Evolutionary conservation across 2,797 vertebrate genomes (phyloP).

Genomic region (Macropus fuliginosus): DNA sequence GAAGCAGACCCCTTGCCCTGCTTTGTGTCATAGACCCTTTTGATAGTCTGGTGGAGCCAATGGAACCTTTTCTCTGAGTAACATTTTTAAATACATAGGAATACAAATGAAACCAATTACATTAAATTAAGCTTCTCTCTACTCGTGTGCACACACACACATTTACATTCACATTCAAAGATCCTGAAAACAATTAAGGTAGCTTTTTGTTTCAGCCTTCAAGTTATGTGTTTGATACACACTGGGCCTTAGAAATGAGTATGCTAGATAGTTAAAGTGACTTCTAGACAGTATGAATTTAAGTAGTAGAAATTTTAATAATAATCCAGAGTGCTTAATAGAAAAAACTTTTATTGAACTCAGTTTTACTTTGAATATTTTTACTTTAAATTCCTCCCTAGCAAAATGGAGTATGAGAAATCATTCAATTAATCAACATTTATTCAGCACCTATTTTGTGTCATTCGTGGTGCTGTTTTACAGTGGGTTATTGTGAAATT

Average conservation of each 20-base stretch:
- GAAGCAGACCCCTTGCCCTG: neutral
- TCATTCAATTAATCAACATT: neutral
- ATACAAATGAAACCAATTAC: neutral
- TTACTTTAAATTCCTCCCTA: neutral
- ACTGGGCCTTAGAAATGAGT: neutral
- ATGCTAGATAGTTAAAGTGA: neutral
- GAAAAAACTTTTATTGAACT: neutral
- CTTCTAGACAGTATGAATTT: neutral
- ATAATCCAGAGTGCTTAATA: neutral
- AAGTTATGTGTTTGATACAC: neutral
- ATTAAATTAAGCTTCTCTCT: neutral
- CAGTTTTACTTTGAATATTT: neutral
- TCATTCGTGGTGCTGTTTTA: no score
- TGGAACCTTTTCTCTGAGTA: neutral
- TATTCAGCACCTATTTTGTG: neutral
- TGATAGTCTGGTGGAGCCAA: neutral
- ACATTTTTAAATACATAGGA: neutral
- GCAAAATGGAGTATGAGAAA: neutral
- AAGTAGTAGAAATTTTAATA: neutral
- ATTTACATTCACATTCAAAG: neutral
- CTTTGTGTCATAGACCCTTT: neutral
- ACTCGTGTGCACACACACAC: neutral
- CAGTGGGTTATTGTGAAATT: neutral
- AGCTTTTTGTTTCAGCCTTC: neutral
- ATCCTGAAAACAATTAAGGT: neutral